Conservation (phyloP, 2,888 invertebrate genomes). For the Lordiphosa andalusiaca region DNA sequence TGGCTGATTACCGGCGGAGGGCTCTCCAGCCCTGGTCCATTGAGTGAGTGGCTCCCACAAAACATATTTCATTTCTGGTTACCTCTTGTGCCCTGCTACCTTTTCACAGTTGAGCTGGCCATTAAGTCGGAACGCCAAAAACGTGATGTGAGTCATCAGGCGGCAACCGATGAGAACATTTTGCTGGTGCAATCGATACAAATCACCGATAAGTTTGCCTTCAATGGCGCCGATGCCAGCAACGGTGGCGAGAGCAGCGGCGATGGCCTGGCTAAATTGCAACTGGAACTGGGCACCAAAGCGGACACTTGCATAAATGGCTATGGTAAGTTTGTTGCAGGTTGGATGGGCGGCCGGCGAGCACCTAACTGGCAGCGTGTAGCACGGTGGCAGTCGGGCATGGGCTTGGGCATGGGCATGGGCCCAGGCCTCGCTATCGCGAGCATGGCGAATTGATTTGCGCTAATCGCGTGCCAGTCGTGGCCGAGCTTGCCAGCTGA, state of each 20-base stretch:
- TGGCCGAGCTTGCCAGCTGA: constrained; percentile 42
- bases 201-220: constrained; percentile 95
- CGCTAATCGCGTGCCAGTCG: constrained; percentile 59
- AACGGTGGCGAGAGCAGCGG: constrained; percentile 47
- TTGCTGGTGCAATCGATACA: constrained; percentile 94
- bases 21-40: constrained; percentile 21
- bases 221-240: constrained; percentile 83
- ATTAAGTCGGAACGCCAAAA: constrained; percentile 74
- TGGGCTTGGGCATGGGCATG: constrained; percentile 17
- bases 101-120: constrained; percentile 58
- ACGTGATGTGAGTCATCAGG: constrained; percentile 79
- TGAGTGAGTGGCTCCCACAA: constrained; percentile 36
- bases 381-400: constrained; percentile 13
- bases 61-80: constrained; percentile 51
- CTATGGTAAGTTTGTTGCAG: constrained; percentile 76
- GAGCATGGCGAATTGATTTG: constrained; percentile 59
- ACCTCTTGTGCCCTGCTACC: constrained; percentile 51
- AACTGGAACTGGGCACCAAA: constrained; percentile 83
- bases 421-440: constrained; percentile 31
- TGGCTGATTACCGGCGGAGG: background rate
- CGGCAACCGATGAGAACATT: constrained; percentile 87
- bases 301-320: constrained; percentile 80
- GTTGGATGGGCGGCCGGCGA: constrained; percentile 1
- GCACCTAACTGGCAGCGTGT: background rate
- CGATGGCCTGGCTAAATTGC: constrained; percentile 86